Conservation (phyloP, 2,113 vertebrate genomes). For the Delphinus delphis region DNA sequence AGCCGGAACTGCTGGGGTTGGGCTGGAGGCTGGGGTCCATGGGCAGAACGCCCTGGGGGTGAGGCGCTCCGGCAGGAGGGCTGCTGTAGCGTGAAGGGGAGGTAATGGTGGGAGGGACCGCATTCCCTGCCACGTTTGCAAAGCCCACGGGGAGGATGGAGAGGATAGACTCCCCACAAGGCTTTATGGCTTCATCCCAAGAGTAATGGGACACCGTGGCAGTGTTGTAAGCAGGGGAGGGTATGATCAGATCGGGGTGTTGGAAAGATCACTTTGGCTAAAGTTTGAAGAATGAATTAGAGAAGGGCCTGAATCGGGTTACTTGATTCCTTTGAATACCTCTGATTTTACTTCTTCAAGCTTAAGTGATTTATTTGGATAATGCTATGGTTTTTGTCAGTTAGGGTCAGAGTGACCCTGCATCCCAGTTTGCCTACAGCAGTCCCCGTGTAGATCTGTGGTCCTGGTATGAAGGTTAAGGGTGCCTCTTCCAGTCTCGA, state of each 20-base stretch:
- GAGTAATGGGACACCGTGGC: rapidly evolving
- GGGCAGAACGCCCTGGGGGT: neutral
- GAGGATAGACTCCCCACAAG: neutral
- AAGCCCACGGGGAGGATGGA: neutral
- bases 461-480: neutral
- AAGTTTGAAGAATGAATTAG: neutral
- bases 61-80: no score
- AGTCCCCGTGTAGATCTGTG: neutral
- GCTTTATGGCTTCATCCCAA: neutral
- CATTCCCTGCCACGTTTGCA: rapidly evolving
- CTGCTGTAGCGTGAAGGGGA: neutral
- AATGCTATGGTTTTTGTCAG: rapidly evolving
- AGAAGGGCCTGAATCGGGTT: neutral
- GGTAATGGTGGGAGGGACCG: neutral
- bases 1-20: no score
- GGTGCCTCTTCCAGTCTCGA: neutral
- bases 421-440: neutral
- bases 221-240: neutral
- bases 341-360: neutral
- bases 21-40: neutral
- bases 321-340: neutral
- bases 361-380: neutral
- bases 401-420: neutral
- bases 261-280: neutral
- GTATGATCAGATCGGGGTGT: neutral